phyloP scores from a whole-genome alignment of 2,888 invertebrate genomes.

The Phortica magna region DNA sequence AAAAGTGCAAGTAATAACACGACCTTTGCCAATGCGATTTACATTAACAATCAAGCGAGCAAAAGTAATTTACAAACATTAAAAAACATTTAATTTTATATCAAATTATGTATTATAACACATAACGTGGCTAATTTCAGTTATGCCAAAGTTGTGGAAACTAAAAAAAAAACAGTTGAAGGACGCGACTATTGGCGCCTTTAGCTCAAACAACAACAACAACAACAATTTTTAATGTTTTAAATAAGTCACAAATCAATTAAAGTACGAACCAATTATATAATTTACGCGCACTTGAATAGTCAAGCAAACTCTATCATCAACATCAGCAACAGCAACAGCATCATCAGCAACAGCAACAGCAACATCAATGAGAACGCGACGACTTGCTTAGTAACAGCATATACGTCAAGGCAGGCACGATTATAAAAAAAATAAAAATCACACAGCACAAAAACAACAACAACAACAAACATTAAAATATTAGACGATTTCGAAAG shows the following conservation, averaged over 20 bases:
- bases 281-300: conserved; percentile 23
- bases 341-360: not conserved
- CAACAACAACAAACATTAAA: not conserved
- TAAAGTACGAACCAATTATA: conserved; percentile 29
- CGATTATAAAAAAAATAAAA: conserved; percentile 21
- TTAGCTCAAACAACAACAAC: not conserved
- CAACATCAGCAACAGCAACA: not conserved
- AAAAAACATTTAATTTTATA: conserved; percentile 68
- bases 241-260: conserved; percentile 17
- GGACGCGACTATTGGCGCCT: conserved; percentile 3
- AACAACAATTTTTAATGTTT: not conserved
- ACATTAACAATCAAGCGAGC: conserved; percentile 46
- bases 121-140: conserved; percentile 55
- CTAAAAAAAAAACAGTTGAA: not conserved
- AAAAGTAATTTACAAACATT: conserved; percentile 50
- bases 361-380: not conserved
- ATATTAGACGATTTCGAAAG: conserved; percentile 25
- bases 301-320: not conserved
- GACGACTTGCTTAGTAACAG: not conserved
- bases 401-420: conserved; percentile 19
- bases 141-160: not conserved
- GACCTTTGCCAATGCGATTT: conserved; percentile 52
- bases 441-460: not conserved
- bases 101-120: conserved; percentile 34
- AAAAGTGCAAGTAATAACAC: conserved; percentile 62